Base-by-base conservation (phyloP, 1,140 invertebrate genomes). In the Latrodectus geometricus region DNA sequence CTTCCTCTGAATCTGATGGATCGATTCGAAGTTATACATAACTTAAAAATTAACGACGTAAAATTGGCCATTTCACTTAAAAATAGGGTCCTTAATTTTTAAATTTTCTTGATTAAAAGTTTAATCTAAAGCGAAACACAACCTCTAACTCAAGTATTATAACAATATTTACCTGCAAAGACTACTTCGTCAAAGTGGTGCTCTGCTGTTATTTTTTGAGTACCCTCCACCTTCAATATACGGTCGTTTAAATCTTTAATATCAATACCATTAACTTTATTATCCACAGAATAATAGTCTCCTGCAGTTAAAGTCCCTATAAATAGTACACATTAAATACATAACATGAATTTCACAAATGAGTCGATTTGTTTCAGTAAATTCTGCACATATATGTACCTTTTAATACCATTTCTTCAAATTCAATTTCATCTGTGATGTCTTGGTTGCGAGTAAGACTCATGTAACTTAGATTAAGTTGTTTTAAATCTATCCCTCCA, bases 401-500 rank as follows among this genome's bases (percentile, higher is more conserved):
- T 49, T 76, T 72, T 12, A 86, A 23, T 15, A 17, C 14, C 12
- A 83, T 0, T 8, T 72, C 52, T 35, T 76, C 54, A 56, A 88
- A 88, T 15, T 54, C 20, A 48, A 86, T 66, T 50, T 15, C 12
- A 14, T 54, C 81, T 17, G 52, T 21, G 35, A 89, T 87, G 11
- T 21, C 52, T 81, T 89, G 88, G 79, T 86, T 52, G 4, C 65
- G 21, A 11, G 83, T 87, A 15, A 84, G 50, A 56, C 88, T 89
- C 74, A 89, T 70, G 69, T 89, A 89, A 5, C 21, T 88, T 35
- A 76, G 17, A 52, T 78, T 52, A 8, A 89, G 73, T 2, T 52
- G 14, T 15, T 75, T 20, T 9, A 89, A 54, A 17, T 84, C 68
- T 14, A 88, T 54, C 9, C 81, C 81, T 68, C 77, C 72, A 14